phyloP scores from a whole-genome alignment of 1,140 invertebrate species.

The Pseudomyrmex flavicornis region DNA sequence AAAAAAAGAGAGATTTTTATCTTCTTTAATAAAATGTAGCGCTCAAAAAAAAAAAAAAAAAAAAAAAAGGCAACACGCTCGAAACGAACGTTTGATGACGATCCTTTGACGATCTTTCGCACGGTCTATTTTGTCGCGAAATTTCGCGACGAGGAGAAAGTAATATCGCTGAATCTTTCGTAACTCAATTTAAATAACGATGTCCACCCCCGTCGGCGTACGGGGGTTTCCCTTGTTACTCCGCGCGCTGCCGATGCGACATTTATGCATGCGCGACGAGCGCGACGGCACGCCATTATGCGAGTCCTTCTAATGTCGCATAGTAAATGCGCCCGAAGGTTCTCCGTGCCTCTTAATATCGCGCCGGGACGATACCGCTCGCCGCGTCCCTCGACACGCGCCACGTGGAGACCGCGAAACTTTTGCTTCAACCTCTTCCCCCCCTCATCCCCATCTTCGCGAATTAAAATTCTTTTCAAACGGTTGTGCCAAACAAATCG shows the following conservation, averaged over 20 bases:
- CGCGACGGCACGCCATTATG: conserved; percentile 57
- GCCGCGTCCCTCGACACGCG: conserved; percentile 31
- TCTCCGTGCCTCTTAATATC: conserved; percentile 60
- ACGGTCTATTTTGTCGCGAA: background rate
- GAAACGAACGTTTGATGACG: background rate
- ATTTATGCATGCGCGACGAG: conserved; percentile 70
- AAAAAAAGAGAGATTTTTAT: conserved; percentile 12
- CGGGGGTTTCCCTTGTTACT: conserved; percentile 34
- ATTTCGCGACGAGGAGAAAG: background rate
- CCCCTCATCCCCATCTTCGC: background rate
- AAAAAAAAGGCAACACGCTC: background rate
- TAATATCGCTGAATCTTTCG: background rate
- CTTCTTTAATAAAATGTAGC: background rate
- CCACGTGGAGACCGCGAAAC: conserved; percentile 51
- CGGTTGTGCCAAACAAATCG: conserved; percentile 20
- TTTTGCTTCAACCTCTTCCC: conserved; percentile 22
- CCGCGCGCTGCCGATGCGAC: conserved; percentile 43
- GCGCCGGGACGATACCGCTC: background rate
- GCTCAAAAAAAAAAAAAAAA: no score
- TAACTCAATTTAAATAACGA: conserved; percentile 68
- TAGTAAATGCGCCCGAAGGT: conserved; percentile 65
- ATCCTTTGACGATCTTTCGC: no score
- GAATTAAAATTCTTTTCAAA: conserved; percentile 44
- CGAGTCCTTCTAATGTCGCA: conserved; percentile 68
- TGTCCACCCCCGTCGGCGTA: conserved; percentile 26